phyloP scores from a whole-genome alignment of 2,113 vertebrate species.

The Gavia stellata region DNA sequence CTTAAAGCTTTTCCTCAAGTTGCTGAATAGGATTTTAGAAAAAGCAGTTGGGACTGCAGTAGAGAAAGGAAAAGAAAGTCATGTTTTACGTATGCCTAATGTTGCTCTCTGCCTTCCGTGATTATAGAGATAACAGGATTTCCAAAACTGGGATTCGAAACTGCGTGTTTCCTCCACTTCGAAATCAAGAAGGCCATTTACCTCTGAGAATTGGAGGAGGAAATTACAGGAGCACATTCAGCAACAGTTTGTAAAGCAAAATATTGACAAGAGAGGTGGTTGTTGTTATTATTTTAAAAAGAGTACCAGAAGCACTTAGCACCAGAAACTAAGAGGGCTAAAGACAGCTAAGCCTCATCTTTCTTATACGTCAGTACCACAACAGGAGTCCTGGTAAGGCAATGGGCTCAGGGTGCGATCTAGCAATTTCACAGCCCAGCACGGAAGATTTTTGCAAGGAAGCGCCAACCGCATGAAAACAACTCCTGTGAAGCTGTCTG shows the following conservation, averaged over 20 bases:
- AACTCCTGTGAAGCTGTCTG: neutral
- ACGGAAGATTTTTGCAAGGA: neutral
- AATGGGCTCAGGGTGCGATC: fast-evolving
- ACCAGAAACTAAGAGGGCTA: neutral
- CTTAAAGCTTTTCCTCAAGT: neutral
- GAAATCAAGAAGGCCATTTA: neutral
- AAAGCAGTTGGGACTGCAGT: neutral
- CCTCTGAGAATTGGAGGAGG: neutral
- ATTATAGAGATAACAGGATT: neutral
- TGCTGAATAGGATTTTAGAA: neutral
- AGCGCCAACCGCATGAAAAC: neutral
- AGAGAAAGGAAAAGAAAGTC: neutral
- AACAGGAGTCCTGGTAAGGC: neutral
- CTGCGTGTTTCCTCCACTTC: neutral
- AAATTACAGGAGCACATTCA: neutral
- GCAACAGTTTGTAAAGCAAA: neutral
- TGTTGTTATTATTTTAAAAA: neutral
- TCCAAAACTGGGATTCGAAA: neutral
- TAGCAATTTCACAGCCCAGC: neutral
- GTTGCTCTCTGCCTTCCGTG: neutral
- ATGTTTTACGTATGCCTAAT: neutral
- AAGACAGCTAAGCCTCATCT: neutral
- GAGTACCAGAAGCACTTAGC: neutral
- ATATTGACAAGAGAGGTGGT: neutral
- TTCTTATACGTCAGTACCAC: neutral